Evolutionary conservation across 2,797 vertebrate genomes (phyloP).

Genomic region (Momotus momota): DNA sequence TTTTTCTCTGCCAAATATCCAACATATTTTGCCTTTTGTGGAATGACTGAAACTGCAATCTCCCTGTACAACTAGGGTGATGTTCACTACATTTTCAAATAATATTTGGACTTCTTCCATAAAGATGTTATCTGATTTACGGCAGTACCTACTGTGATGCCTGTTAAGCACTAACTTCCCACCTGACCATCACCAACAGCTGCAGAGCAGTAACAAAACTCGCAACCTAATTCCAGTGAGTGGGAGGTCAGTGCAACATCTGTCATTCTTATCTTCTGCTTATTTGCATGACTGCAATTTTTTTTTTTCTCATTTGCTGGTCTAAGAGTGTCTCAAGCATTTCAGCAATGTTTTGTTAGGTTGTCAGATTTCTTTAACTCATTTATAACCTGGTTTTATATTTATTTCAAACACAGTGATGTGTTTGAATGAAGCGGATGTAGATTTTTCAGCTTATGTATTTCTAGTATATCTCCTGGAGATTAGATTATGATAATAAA

Average conservation of each 20-base stretch:
- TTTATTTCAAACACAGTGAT: not conserved
- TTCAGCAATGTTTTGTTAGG: constrained; percentile 28
- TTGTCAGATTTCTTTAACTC: constrained; percentile 45
- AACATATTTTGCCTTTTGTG: not conserved
- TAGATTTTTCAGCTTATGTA: not conserved
- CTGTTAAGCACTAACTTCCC: not conserved
- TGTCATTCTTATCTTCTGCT: constrained; percentile 59
- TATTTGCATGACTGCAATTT: not conserved
- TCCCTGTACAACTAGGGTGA: not conserved
- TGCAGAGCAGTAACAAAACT: constrained; percentile 14
- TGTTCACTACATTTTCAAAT: constrained; percentile 15
- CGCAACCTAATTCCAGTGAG: not conserved
- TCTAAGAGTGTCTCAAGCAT: constrained; percentile 48
- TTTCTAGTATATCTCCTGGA: not conserved
- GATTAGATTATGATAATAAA: constrained; percentile 17
- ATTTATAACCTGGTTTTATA: not conserved
- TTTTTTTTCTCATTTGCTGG: not conserved
- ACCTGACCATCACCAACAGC: constrained; percentile 41
- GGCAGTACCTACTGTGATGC: constrained; percentile 7
- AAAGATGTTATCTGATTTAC: constrained; percentile 58
- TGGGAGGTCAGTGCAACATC: constrained; percentile 27
- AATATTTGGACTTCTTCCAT: constrained; percentile 38
- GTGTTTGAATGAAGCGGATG: not conserved
- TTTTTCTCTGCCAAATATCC: constrained; percentile 14
- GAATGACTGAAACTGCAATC: constrained; percentile 44